A percentile compares a stretch with the other conserved stretches of the same genome.
Evolutionary conservation across 2,797 vertebrate species (phyloP).

Genomic region (Glossophaga mutica): DNA sequence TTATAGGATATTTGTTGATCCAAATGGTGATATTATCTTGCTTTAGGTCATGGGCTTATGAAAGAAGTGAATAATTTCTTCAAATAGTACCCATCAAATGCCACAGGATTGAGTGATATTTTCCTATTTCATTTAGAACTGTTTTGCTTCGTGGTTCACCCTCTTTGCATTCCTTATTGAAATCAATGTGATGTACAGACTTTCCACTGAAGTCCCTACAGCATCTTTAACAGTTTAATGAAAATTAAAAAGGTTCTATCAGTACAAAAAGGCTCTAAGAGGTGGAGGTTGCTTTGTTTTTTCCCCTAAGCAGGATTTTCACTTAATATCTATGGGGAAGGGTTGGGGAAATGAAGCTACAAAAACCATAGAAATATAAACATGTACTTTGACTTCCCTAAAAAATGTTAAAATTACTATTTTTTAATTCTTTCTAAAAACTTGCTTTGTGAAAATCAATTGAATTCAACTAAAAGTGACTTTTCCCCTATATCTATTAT

Average conservation of each 20-base stretch:
- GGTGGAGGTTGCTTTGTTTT: not conserved
- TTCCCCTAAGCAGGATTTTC: not conserved
- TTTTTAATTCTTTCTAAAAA: slow-evolving; percentile 3
- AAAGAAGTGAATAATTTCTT: not conserved
- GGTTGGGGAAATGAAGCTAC: not conserved
- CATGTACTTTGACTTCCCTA: not conserved
- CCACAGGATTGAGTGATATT: not conserved
- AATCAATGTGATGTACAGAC: not conserved
- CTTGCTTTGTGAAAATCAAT: not conserved
- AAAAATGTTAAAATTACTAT: slow-evolving; percentile 10
- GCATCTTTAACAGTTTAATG: not conserved
- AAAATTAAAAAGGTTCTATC: not conserved
- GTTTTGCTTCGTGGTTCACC: not conserved
- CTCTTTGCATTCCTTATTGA: not conserved
- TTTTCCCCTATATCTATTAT: not conserved
- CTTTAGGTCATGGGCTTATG: not conserved
- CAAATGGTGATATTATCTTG: slow-evolving; percentile 43
- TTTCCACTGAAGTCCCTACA: not conserved
- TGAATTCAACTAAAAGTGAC: not conserved
- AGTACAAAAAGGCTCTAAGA: not conserved
- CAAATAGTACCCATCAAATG: not conserved
- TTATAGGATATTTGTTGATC: slow-evolving; percentile 51
- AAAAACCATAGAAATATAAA: not conserved
- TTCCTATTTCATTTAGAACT: not conserved
- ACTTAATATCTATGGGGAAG: not conserved